Conservation (phyloP, 2,797 vertebrate species). For the Thamnophis elegans region DNA sequence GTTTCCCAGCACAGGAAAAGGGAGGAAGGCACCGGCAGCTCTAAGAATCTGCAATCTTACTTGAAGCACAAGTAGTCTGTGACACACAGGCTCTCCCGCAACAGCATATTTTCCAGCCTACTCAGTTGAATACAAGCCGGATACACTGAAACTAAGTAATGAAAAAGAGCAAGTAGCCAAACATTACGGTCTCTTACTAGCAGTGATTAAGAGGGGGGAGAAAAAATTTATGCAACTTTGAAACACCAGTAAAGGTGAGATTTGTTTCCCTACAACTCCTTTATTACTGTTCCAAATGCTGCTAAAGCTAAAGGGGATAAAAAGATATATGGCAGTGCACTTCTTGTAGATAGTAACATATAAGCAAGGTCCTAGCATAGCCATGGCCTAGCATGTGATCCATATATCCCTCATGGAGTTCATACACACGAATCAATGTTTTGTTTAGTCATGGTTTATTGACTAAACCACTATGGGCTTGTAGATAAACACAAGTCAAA, state of each 20-base stretch:
- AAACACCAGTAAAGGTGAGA: not conserved
- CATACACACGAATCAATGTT: not conserved
- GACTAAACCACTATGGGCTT: not conserved
- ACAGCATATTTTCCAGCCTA: not conserved
- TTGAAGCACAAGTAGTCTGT: slow-evolving; percentile 26
- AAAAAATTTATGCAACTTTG: not conserved
- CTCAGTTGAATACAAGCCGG: not conserved
- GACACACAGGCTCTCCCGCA: not conserved
- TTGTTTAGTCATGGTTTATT: not conserved
- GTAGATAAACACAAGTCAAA: not conserved
- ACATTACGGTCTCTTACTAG: not conserved
- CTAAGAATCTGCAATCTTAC: slow-evolving; percentile 22
- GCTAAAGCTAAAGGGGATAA: not conserved
- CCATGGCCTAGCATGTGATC: not conserved
- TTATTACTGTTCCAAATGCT: not conserved
- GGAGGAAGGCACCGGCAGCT: slow-evolving; percentile 1
- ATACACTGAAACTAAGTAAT: not conserved
- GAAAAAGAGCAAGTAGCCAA: not conserved
- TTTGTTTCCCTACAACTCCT: not conserved
- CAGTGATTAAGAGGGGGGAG: not conserved
- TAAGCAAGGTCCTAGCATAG: not conserved
- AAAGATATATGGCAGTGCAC: not conserved
- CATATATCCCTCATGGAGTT: not conserved
- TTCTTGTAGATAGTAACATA: not conserved
- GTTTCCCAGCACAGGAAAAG: slow-evolving; percentile 25